phyloP scores from a whole-genome alignment of 1,140 invertebrate genomes.

The Bombus confusus region DNA sequence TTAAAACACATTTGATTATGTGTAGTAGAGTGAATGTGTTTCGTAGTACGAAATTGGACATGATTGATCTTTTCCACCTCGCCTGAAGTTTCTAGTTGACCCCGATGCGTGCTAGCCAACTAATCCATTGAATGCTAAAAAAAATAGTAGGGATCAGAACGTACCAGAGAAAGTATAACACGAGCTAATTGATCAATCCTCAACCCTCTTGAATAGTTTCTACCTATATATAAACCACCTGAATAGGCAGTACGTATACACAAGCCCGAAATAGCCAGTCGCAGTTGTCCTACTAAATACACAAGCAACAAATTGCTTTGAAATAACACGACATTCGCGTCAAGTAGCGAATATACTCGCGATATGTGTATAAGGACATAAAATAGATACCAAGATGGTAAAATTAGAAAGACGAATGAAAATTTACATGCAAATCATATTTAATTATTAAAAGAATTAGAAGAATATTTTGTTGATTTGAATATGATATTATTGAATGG shows the following conservation, averaged over 20 bases:
- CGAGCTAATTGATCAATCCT: conserved; percentile 20
- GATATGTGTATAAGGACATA: background rate
- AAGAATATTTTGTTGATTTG: no score
- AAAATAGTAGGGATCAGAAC: conserved; percentile 2
- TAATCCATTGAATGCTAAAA: conserved; percentile 12
- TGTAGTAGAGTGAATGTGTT: background rate
- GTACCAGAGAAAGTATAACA: conserved; percentile 9
- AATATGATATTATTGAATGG: no score
- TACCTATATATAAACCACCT: background rate
- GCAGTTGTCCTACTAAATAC: conserved; percentile 5
- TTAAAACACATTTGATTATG: background rate
- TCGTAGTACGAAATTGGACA: background rate
- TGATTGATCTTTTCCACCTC: background rate
- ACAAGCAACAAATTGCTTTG: conserved; percentile 7
- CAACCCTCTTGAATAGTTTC: background rate
- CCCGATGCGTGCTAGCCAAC: background rate
- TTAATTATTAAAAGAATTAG: no score
- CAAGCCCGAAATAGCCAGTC: background rate
- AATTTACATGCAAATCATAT: no score
- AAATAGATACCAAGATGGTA: no score
- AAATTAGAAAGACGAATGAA: no score
- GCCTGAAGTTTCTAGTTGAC: background rate
- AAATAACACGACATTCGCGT: background rate
- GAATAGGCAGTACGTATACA: background rate
- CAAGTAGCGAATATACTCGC: background rate